Base-by-base conservation (phyloP, 2,113 vertebrate species). In the Rousettus leschenaultii region DNA sequence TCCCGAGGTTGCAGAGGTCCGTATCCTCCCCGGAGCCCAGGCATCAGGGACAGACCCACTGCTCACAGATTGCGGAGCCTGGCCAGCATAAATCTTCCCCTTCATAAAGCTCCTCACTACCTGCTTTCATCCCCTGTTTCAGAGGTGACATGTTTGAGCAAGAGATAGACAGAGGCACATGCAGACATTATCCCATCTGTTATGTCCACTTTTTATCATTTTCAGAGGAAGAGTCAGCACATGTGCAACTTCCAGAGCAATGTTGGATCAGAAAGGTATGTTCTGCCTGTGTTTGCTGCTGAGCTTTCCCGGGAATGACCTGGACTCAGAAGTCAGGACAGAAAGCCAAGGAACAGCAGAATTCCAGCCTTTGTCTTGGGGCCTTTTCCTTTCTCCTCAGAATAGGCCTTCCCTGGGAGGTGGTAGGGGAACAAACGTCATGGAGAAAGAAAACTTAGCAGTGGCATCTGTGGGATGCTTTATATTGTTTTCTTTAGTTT, bases 21-120 rank as follows among this genome's bases (percentile, higher is more conserved):
- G 0, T 16, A 2, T 43, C 14, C 26, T 82, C 26, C 55, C 9
- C 3, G 38, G 14, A 65, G 24, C 14, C 28, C 35, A 22, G 57
- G n/a, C 6, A 2, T 22, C 1, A 0, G n/a, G 53, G 24, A 21
- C 77, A 61, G 1, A 33, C 3, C 22, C 22, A 0, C 7, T n/a
- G 35, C 5, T 65, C 38, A 24, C 3, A 38, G 48, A 65, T 57
- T 4, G 13, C 19, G 24, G 26, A 43, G 26, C 0, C 51, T 8
- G 28, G 14, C 13, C 51, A 65, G 3, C 28, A 26, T 1, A 22
- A 43, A 0, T 28, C 19, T 19, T 53, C 26, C 13, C 28, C 45
- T 57, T 70, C 0, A 6, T 43, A 66, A 21, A 38, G 2, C 65
- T 87, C 28, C 63, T 83, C 14, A 26, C 10, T 74, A 45, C 43